Base-by-base conservation (phyloP, 2,888 invertebrate genomes). In the Rapana venosa region DNA sequence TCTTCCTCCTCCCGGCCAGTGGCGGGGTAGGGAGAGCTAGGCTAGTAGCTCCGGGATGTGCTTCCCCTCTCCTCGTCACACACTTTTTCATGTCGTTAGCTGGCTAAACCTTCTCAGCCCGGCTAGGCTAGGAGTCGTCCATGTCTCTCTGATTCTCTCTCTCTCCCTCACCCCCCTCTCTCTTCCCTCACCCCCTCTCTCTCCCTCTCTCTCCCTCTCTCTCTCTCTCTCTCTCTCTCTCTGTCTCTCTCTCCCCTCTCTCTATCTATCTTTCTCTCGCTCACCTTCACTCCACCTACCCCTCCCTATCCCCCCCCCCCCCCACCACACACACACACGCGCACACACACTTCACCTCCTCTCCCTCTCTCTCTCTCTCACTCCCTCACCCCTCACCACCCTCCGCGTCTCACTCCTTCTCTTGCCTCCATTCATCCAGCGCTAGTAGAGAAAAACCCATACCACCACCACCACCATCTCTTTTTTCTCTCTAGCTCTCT, bases 41-140 rank as follows among this genome's bases (percentile, higher is more conserved):
- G 81, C 47, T 4, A 83, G 81, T 83, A 83, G 81, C 81, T 83
- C 81, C 47, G 47, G 36, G 81, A 83, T 83, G 81, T 83, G 81
- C 81, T 36, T 83, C 81, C 81, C 36, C 20, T 47, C 8, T 26
- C 26, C 81, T 47, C 47, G 26, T 83, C 81, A 83, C 81, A 83
- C 81, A 83, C 81, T 83, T 47, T 47, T 47, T 47, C 81, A 83
- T 83, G 81, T 83, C 81, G 81, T 47, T 83, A 47, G 81, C 81
- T 22, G 5, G 81, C 81, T 30, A 83, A 83, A 36, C 22, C 47
- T 83, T n/a, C n/a, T n/a, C n/a, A n/a, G n/a, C 36, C 47, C 36
- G 47, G 36, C 36, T 47, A 36, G 47, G 22, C 22, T 79, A 32
- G 26, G 79, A 79, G 30, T 79, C 35, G 17, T 79, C 35, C 17